phyloP scores from a whole-genome alignment of 1,140 invertebrate genomes.

The Heliconius hermathena region DNA sequence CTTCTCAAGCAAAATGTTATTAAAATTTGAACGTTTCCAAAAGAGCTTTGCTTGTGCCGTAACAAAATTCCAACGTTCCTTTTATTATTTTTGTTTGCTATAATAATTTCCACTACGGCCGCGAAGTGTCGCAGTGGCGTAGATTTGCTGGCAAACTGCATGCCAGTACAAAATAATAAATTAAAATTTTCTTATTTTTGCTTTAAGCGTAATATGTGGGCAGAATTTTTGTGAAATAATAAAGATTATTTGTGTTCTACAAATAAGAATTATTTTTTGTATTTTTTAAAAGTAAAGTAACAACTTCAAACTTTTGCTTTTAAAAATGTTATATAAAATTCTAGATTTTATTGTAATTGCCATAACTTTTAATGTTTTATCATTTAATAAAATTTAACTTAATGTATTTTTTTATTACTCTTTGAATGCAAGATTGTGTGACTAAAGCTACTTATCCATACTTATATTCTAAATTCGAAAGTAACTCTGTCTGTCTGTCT shows the following conservation, averaged over 20 bases:
- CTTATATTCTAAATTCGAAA: too few relatives aligned
- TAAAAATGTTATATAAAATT: too few relatives aligned
- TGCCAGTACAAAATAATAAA: conserved; percentile 22
- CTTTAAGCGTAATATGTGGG: neutral
- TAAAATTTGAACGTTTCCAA: conserved; percentile 1
- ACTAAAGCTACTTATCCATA: too few relatives aligned
- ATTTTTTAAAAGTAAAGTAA: too few relatives aligned
- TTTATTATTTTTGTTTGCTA: conserved; percentile 28
- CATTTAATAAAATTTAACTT: too few relatives aligned
- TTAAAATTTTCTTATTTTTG: conserved; percentile 11
- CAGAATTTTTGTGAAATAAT: neutral
- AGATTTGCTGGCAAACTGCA: conserved; percentile 24
- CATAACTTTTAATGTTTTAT: too few relatives aligned
- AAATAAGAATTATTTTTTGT: too few relatives aligned
- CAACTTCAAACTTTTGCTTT: too few relatives aligned
- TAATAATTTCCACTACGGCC: conserved; percentile 24
- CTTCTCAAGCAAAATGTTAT: neutral
- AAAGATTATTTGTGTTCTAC: neutral
- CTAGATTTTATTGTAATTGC: too few relatives aligned
- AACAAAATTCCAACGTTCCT: neutral
- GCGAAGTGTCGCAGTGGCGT: conserved; percentile 28
- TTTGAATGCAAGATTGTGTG: too few relatives aligned
- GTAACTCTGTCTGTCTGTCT: too few relatives aligned
- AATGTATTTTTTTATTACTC: too few relatives aligned
- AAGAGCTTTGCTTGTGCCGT: conserved; percentile 5